Conservation (phyloP, 1,140 invertebrate species). For the Pogonus chalceus region DNA sequence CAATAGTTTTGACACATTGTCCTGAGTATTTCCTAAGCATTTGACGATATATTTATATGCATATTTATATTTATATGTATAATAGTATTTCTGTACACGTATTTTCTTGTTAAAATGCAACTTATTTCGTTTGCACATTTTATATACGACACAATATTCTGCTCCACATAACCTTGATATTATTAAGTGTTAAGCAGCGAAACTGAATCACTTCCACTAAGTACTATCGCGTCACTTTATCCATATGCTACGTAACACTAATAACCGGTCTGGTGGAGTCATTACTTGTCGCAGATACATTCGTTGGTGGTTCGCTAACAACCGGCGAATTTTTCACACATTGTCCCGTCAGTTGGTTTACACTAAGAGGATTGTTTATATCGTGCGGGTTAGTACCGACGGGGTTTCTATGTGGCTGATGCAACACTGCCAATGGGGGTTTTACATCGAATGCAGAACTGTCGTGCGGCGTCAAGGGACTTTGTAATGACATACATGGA, state of each 20-base stretch:
- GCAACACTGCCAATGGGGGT: constrained; percentile 29
- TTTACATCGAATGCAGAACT: constrained; percentile 28
- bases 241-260: constrained; percentile 45
- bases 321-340: constrained; percentile 44
- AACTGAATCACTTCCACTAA: background rate
- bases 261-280: constrained; percentile 46
- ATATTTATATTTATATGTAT: constrained; percentile 1
- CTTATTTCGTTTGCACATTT: background rate
- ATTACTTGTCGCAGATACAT: constrained; percentile 24
- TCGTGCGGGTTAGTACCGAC: constrained; percentile 84
- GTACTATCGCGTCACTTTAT: background rate
- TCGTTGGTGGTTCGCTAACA: constrained; percentile 34
- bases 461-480: constrained; percentile 42
- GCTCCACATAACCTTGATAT: too few species aligned
- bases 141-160: too few species aligned
- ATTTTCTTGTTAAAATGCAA: background rate
- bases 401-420: constrained; percentile 52
- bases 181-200: too few species aligned
- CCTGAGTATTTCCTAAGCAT: constrained; percentile 7
- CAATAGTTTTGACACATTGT: constrained; percentile 2
- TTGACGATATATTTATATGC: constrained; percentile 2
- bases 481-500: constrained; percentile 43
- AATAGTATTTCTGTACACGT: constrained; percentile 5
- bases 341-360: constrained; percentile 74
- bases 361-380: constrained; percentile 82